phyloP scores from a whole-genome alignment of 2,113 vertebrate genomes.

The Sapayoa aenigma region DNA sequence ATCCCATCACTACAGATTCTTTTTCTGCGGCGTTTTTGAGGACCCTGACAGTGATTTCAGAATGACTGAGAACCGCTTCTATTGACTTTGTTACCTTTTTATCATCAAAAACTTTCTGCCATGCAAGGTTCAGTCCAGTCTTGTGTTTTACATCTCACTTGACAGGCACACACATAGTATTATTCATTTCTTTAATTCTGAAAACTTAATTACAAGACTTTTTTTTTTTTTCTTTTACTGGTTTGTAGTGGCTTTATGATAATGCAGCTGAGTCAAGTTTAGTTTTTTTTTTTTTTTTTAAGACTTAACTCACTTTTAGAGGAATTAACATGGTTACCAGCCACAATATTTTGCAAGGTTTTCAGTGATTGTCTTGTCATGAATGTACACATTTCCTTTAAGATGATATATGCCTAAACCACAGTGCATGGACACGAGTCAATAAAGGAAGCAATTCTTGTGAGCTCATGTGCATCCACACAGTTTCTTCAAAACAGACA shows the following conservation, averaged over 20 bases:
- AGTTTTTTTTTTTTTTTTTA: not conserved
- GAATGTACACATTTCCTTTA: slow-evolving; percentile 9
- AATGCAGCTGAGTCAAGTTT: not conserved
- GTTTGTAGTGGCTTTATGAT: not conserved
- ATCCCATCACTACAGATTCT: not conserved
- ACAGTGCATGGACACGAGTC: slow-evolving; percentile 36
- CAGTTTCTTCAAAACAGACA: not conserved
- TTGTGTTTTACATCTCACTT: not conserved
- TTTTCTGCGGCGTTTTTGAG: fast-evolving
- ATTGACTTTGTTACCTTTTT: not conserved
- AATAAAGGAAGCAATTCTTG: slow-evolving; percentile 45
- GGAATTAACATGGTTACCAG: not conserved
- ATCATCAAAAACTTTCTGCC: not conserved
- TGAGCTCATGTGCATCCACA: not conserved
- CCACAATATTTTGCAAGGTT: not conserved
- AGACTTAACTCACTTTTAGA: not conserved
- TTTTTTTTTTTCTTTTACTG: not conserved
- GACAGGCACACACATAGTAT: not conserved
- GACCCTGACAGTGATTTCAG: not conserved
- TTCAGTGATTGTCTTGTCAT: not conserved
- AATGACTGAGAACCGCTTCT: not conserved
- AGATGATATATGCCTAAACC: not conserved
- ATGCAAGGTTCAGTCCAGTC: not conserved
- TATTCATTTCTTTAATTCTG: not conserved
- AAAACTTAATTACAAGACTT: not conserved